Percentiles rank a stretch among this genome's conserved stretches.
These are phyloP conservation scores for Callithrix jacchus DNA, from an alignment of 2,113 vertebrate genomes.

Conservation along the genomic window DNA sequence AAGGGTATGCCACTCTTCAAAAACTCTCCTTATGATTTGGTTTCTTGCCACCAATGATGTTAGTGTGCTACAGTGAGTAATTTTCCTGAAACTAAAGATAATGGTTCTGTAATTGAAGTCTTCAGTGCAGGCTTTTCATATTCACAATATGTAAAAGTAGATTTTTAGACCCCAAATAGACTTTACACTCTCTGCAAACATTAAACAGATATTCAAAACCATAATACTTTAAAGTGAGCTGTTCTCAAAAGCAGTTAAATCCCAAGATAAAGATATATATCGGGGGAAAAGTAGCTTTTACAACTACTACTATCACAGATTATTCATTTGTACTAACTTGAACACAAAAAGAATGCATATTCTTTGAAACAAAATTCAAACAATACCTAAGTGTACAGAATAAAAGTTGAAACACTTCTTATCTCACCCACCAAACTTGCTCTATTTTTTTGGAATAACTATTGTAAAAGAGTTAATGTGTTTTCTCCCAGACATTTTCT, in stretches of 20 bases:
- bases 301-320: not conserved
- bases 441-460: not conserved
- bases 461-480: not conserved
- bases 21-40: not conserved
- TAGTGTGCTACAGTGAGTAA: not conserved
- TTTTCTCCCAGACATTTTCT: not conserved
- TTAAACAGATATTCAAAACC: not conserved
- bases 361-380: slow-evolving; percentile 27
- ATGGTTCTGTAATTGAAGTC: not conserved
- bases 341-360: not conserved
- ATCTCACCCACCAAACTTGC: not conserved
- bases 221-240: not conserved
- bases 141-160: not conserved
- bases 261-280: not conserved
- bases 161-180: not conserved
- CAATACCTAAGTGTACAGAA: not conserved
- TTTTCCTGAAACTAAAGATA: slow-evolving; percentile 26
- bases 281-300: not conserved
- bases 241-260: not conserved
- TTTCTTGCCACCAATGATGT: not conserved
- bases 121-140: not conserved
- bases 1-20: not conserved
- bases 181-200: not conserved
- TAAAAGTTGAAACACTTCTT: not conserved
- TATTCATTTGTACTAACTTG: not conserved